These are phyloP conservation scores for Bombycilla garrulus DNA, from an alignment of 2,113 vertebrate species.

Conservation along the genomic window DNA sequence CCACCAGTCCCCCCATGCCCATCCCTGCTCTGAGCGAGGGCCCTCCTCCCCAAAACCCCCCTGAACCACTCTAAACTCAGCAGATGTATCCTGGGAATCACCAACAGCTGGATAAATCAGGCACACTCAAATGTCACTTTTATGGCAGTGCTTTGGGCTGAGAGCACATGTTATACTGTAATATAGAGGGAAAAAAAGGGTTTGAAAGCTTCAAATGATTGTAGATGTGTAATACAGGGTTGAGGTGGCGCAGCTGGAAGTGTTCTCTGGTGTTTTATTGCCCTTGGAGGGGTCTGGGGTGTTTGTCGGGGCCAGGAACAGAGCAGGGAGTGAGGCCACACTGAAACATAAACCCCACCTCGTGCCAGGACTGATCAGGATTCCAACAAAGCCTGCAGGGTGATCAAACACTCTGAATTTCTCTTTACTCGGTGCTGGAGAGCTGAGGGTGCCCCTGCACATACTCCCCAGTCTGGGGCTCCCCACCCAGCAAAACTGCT, in stretches of 20 bases:
- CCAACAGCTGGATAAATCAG: neutral
- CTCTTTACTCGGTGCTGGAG: neutral
- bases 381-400: neutral
- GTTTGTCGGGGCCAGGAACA: neutral
- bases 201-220: neutral
- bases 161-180: neutral
- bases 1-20: neutral
- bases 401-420: neutral
- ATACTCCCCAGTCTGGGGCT: neutral
- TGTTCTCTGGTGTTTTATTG: neutral
- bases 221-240: neutral
- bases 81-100: neutral
- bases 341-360: neutral
- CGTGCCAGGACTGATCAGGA: neutral
- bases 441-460: neutral
- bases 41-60: neutral
- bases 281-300: neutral
- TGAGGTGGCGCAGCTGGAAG: neutral
- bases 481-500: neutral
- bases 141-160: neutral
- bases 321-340: neutral
- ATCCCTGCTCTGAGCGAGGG: accelerated
- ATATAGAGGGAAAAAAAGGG: neutral
- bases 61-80: accelerated
- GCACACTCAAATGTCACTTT: neutral